A percentile compares a stretch with the other conserved stretches of the same genome.
Evolutionary conservation across 1,140 invertebrate species (phyloP).

Genomic region (Ruditapes philippinarum): DNA sequence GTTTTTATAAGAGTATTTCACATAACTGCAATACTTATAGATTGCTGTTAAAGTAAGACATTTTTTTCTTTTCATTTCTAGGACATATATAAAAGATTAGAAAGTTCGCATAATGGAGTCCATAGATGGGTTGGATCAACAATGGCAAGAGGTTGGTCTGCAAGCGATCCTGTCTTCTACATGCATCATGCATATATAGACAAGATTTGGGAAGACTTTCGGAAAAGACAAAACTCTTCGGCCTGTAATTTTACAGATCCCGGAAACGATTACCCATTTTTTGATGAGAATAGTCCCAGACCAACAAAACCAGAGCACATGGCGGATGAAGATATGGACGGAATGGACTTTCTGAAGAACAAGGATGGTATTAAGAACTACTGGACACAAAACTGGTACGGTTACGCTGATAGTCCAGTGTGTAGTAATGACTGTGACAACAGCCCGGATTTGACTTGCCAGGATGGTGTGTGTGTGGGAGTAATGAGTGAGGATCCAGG

Average conservation of each 20-base stretch:
- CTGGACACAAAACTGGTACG: slow-evolving; percentile 47
- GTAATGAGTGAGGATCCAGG: too few species aligned
- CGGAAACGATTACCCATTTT: slow-evolving; percentile 14
- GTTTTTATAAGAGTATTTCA: too few species aligned
- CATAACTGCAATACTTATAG: too few species aligned
- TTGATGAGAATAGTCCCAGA: background rate
- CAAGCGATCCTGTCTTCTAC: slow-evolving; percentile 86
- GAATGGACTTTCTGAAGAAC: slow-evolving; percentile 14
- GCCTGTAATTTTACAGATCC: background rate
- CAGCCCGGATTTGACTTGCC: slow-evolving; percentile 12
- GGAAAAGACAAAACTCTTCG: slow-evolving; percentile 16
- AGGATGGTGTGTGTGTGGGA: too few species aligned
- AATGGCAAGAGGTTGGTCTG: slow-evolving; percentile 75
- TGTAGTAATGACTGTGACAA: slow-evolving; percentile 21
- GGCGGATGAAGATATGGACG: background rate
- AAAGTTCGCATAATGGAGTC: slow-evolving; percentile 73
- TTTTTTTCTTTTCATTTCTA: too few species aligned
- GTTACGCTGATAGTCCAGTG: slow-evolving; percentile 9
- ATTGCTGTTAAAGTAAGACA: too few species aligned
- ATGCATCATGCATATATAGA: slow-evolving; percentile 86
- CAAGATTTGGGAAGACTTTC: slow-evolving; percentile 76
- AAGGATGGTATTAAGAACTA: slow-evolving; percentile 17
- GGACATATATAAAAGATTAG: slow-evolving; percentile 39
- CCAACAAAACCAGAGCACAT: slow-evolving; percentile 2
- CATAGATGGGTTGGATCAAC: slow-evolving; percentile 78